Evolutionary conservation across 2,113 vertebrate species (phyloP).

Genomic region (Chloebia gouldiae): DNA sequence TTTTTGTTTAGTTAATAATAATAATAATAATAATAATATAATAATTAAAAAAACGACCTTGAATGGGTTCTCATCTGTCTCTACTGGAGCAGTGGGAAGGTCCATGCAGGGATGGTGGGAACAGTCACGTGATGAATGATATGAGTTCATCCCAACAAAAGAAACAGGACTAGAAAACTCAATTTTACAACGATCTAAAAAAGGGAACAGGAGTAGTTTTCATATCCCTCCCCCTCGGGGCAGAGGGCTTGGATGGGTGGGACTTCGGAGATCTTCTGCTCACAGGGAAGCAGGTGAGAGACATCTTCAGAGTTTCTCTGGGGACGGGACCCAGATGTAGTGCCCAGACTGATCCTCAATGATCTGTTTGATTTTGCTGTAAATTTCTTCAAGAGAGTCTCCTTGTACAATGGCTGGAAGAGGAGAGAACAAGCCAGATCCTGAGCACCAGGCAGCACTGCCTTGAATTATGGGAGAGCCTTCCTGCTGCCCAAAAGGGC

Average conservation of each 20-base stretch:
- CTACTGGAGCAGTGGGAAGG: slow-evolving; percentile 79
- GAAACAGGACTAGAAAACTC: slow-evolving; percentile 99
- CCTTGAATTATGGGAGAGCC: fast-evolving
- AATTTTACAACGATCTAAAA: slow-evolving; percentile 94
- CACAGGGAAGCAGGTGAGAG: slow-evolving; percentile 71
- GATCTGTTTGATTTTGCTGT: slow-evolving; percentile 99
- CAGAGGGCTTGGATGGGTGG: slow-evolving; percentile 76
- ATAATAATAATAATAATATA: slow-evolving; percentile 67
- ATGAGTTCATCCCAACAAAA: slow-evolving; percentile 89
- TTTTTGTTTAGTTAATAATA: slow-evolving; percentile 79
- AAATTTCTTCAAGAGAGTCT: slow-evolving; percentile 99
- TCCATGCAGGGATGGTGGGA: slow-evolving; percentile 92
- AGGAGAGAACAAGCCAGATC: background rate
- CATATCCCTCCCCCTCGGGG: slow-evolving; percentile 63
- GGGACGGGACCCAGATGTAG: slow-evolving; percentile 98
- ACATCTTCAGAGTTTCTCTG: slow-evolving; percentile 96
- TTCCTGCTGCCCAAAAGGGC: background rate
- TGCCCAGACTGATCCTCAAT: slow-evolving; percentile 99
- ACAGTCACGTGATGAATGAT: slow-evolving; percentile 93
- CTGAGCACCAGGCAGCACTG: background rate
- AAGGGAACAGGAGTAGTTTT: slow-evolving; percentile 83
- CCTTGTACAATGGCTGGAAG: slow-evolving; percentile 95
- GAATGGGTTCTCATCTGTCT: slow-evolving; percentile 82
- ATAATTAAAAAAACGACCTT: slow-evolving; percentile 75
- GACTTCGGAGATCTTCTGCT: slow-evolving; percentile 76